Evolutionary conservation across 92 coral and sea anemone genomes (phyloP).

Genomic region (Epizoanthus illoricatus): DNA sequence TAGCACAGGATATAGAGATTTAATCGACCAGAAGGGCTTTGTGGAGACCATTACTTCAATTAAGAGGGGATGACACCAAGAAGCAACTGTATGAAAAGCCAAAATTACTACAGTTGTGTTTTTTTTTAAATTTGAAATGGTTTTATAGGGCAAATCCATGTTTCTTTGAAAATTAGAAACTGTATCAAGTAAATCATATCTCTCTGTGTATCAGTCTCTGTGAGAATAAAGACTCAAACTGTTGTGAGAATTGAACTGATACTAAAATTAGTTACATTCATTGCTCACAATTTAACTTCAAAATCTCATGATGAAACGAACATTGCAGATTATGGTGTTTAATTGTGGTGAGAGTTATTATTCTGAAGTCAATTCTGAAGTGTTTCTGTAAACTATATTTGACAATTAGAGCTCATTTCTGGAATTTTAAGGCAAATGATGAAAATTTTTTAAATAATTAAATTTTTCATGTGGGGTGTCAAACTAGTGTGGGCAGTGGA

Average conservation of each 20-base stretch:
- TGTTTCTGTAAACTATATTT: no score
- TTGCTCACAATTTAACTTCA: not conserved
- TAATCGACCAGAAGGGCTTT: not conserved
- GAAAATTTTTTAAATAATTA: no score
- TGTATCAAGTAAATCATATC: not conserved
- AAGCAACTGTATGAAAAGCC: slow-evolving; percentile 9
- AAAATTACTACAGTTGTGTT: not conserved
- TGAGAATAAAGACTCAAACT: not conserved
- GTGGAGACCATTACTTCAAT: not conserved
- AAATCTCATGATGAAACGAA: no score
- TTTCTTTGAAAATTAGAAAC: not conserved
- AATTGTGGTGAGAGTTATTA: no score
- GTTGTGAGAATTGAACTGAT: not conserved
- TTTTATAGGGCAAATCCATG: not conserved
- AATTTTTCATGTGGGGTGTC: no score
- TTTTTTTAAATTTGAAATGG: not conserved
- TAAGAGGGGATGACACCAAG: not conserved
- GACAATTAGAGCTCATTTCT: no score
- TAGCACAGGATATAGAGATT: not conserved
- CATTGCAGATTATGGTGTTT: no score
- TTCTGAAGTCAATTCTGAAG: no score
- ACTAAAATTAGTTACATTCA: not conserved
- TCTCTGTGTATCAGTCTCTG: not conserved
- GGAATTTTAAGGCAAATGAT: no score
- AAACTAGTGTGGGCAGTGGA: no score